Percentiles rank a stretch among this genome's conserved stretches.
phyloP scores from a whole-genome alignment of 2,888 invertebrate genomes.

The Nineta flava region DNA sequence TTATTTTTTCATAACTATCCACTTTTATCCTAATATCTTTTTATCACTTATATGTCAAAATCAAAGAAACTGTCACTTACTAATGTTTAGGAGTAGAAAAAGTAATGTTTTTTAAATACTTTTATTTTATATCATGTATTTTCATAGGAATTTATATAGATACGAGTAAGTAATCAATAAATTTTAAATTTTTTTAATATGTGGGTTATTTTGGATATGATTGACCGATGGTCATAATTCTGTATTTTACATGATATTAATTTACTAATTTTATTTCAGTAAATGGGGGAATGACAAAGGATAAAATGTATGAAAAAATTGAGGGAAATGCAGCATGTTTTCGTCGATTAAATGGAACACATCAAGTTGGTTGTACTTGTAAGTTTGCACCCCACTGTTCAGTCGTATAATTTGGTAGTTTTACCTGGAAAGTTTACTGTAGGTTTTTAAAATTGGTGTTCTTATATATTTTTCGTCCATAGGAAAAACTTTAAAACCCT shows the following conservation, averaged over 20 bases:
- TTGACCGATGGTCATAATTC: too few species aligned
- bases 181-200: not conserved
- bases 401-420: too few species aligned
- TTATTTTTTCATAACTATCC: too few species aligned
- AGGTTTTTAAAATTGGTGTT: slow-evolving; percentile 1
- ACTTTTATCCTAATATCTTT: too few species aligned
- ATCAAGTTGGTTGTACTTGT: slow-evolving; percentile 92
- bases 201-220: too few species aligned
- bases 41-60: too few species aligned
- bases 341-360: slow-evolving; percentile 81
- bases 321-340: slow-evolving; percentile 66
- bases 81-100: not conserved
- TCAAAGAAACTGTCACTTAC: not conserved
- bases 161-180: not conserved
- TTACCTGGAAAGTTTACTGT: too few species aligned
- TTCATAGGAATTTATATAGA: not conserved
- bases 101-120: not conserved
- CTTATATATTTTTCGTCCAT: slow-evolving; percentile 6
- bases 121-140: not conserved
- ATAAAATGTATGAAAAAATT: slow-evolving; percentile 65
- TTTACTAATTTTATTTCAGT: slow-evolving; percentile 23
- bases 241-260: not conserved
- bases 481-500: not conserved
- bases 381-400: slow-evolving; percentile 34
- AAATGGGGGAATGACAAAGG: slow-evolving; percentile 45